Conservation (phyloP, 2,888 invertebrate species). For the Schizotus pectinicornis region DNA sequence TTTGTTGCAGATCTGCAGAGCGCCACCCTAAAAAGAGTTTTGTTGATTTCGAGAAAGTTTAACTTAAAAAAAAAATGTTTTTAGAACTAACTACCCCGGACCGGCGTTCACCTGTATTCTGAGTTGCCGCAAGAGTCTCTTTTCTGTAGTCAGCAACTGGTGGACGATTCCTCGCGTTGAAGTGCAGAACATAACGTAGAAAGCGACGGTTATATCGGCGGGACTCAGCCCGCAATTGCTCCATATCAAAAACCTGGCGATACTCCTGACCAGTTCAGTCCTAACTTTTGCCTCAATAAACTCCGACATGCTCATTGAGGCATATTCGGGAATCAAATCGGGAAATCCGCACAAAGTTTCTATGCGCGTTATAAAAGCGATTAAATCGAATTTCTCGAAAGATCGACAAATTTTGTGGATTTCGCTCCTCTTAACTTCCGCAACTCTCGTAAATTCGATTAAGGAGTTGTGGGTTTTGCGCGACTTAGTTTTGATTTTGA, state of each 20-base stretch:
- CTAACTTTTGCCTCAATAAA: constrained; percentile 38
- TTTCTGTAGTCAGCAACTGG: constrained; percentile 33
- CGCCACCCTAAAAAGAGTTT: constrained; percentile 37
- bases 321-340: constrained; percentile 11
- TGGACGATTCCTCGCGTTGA: constrained; percentile 39
- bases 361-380: constrained; percentile 23
- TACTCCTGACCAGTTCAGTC: constrained; percentile 26
- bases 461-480: no score
- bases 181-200: constrained; percentile 45
- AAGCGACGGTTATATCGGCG: constrained; percentile 40
- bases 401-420: background rate
- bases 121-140: constrained; percentile 33
- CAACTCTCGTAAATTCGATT: no score
- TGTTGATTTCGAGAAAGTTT: background rate
- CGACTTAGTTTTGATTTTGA: no score
- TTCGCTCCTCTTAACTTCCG: no score
- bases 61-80: background rate
- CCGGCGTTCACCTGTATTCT: constrained; percentile 41
- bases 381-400: constrained; percentile 4
- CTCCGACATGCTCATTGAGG: constrained; percentile 36
- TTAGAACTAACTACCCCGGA: no score
- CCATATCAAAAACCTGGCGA: constrained; percentile 40
- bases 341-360: constrained; percentile 3
- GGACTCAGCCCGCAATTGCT: constrained; percentile 41
- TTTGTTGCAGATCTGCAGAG: constrained; percentile 37